Evolutionary conservation across 2,888 invertebrate genomes (phyloP), one percentile per base, ranked within the genome.

Genomic region (Mimachlamys varia): DNA sequence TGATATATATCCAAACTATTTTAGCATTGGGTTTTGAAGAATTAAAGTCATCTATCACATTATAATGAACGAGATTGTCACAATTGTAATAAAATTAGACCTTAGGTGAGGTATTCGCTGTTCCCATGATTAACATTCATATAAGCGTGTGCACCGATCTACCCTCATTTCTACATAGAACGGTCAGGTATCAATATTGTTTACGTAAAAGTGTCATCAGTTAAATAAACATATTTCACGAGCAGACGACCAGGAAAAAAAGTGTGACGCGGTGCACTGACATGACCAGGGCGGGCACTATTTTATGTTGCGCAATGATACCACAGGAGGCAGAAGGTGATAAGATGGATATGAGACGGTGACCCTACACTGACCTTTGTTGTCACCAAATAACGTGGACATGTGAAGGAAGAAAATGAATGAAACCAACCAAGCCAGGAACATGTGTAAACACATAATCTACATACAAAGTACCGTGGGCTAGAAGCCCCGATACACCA

Each of bases 221-320:
- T 76, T 7, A 76, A 76, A 62, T 62, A 62, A 62, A 62, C 62
- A 62, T 44, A 44, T 44, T 44, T 44, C 53, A 53, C 13, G 76
- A 27, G 76, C 58, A 58, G 58, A 58, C 58, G 58, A 33, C 76
- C 76, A 76, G 22, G 33, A 76, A 27, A 76, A 27, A 76, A 76
- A 27, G 76, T 76, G 76, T 76, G 76, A 76, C 76, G 76, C 27
- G 76, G 76, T 76, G 76, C 76, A 76, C 76, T 76, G 27, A 76
- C 76, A 76, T 76, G 76, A 76, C 76, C 22, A 76, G 76, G 76
- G 76, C 76, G 76, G 27, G 76, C 76, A 76, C 76, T 33, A 76
- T 27, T 76, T 76, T 76, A 7, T 27, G 19, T 33, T 76, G 76
- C 27, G 76, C 76, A 76, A 76, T 12, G 76, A 33, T 33, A 76